phyloP scores from a whole-genome alignment of 2,797 vertebrate genomes.

The Sebastes variabilis region DNA sequence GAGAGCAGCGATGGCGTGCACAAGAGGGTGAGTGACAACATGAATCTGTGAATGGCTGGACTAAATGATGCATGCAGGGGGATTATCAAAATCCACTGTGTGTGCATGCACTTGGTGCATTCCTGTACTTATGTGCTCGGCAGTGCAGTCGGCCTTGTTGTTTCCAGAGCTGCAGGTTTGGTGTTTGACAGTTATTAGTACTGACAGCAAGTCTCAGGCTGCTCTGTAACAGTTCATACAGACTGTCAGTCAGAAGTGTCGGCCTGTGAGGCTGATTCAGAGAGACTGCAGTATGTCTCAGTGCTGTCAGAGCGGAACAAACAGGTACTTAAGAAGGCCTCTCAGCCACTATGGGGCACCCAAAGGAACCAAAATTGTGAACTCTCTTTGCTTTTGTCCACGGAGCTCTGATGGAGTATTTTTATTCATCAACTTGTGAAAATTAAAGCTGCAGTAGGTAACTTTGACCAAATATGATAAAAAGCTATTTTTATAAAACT shows the following conservation, averaged over 20 bases:
- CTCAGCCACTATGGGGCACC: neutral
- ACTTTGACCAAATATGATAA: too few species aligned
- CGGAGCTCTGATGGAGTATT: neutral
- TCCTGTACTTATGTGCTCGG: neutral
- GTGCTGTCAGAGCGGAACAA: neutral
- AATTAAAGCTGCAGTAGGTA: neutral
- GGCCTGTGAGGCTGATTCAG: neutral
- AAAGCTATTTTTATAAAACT: too few species aligned
- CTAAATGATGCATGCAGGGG: neutral
- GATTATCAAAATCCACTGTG: neutral
- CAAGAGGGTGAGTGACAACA: slow-evolving; percentile 85
- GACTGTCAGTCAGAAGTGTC: neutral
- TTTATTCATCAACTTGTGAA: neutral
- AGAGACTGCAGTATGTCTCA: neutral
- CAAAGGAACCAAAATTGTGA: neutral
- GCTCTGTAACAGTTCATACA: slow-evolving; percentile 1
- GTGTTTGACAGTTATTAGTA: slow-evolving; percentile 1
- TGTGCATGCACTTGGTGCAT: neutral
- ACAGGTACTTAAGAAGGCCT: neutral
- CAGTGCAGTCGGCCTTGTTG: neutral
- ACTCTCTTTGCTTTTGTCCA: neutral
- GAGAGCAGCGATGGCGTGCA: slow-evolving; percentile 89
- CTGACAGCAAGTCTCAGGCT: slow-evolving; percentile 26
- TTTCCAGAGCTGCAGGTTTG: slow-evolving; percentile 25
- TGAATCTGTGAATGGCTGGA: neutral